These are phyloP conservation scores for Xanthia togata DNA, from an alignment of 2,888 invertebrate genomes.

Conservation along the genomic window DNA sequence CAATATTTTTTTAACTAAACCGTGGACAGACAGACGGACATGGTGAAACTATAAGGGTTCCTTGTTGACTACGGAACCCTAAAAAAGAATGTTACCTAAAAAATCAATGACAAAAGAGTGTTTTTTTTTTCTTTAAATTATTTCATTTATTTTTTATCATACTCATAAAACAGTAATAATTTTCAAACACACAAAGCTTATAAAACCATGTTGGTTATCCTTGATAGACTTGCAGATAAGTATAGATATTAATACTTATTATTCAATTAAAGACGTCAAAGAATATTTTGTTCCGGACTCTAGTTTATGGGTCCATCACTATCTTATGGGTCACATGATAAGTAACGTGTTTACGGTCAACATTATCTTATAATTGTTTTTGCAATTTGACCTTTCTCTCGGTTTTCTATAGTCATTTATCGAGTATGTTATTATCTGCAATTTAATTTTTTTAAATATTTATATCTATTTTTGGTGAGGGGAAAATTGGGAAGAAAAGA, in stretches of 20 bases:
- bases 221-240: background rate
- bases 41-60: too few species aligned
- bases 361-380: constrained; percentile 14
- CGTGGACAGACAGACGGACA: too few species aligned
- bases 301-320: constrained; percentile 13
- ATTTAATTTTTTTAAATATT: background rate
- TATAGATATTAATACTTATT: background rate
- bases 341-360: constrained; percentile 11
- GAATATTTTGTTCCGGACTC: background rate
- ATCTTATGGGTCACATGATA: constrained; percentile 24
- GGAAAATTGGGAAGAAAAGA: background rate
- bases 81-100: background rate
- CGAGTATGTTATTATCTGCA: background rate
- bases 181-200: background rate
- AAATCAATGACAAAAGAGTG: background rate
- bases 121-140: background rate
- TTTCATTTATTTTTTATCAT: background rate
- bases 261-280: background rate
- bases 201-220: background rate
- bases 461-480: background rate
- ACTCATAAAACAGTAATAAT: background rate
- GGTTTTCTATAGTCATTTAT: constrained; percentile 13
- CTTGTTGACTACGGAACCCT: too few species aligned
- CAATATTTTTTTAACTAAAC: too few species aligned
- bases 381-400: constrained; percentile 7